phyloP scores from a whole-genome alignment of 64 coral and sea anemone species.

The Catalaphyllia jardinei region DNA sequence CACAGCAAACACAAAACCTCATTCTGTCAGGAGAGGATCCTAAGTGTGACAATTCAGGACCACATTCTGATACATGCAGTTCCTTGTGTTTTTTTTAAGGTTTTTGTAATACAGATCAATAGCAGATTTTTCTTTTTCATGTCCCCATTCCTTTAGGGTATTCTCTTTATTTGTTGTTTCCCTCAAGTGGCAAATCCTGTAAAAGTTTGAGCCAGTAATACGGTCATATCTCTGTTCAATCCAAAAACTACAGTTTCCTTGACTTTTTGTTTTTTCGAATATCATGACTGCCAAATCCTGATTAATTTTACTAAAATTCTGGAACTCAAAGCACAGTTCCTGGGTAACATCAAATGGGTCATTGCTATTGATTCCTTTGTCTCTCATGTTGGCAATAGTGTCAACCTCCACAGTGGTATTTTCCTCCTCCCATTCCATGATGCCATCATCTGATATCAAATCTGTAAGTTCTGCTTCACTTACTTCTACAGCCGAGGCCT shows the following conservation, averaged over 20 bases:
- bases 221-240: conserved; percentile 27
- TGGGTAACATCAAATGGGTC: conserved; percentile 14
- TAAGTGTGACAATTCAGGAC: not conserved
- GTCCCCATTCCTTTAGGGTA: conserved; percentile 57
- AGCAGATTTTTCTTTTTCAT: conserved; percentile 25
- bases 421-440: conserved; percentile 36
- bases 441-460: conserved; percentile 33
- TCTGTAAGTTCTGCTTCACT: conserved; percentile 28
- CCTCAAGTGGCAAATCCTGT: conserved; percentile 52
- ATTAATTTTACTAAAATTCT: conserved; percentile 24
- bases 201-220: conserved; percentile 66
- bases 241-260: conserved; percentile 55
- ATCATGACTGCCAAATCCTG: conserved; percentile 50
- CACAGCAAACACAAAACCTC: not conserved
- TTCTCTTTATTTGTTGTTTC: conserved; percentile 56
- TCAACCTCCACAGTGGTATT: conserved; percentile 36
- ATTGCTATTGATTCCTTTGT: conserved; percentile 1
- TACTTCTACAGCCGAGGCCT: conserved; percentile 13
- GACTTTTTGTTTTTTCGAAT: conserved; percentile 36
- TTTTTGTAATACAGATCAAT: conserved; percentile 7
- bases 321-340: conserved; percentile 25
- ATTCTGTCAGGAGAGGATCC: not conserved
- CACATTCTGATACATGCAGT: not conserved
- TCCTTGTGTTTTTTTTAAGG: conserved; percentile 15
- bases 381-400: conserved; percentile 40